Evolutionary conservation across 2,888 invertebrate genomes (phyloP), one percentile per base, ranked within the genome.

Genomic region (Erebia aethiops): DNA sequence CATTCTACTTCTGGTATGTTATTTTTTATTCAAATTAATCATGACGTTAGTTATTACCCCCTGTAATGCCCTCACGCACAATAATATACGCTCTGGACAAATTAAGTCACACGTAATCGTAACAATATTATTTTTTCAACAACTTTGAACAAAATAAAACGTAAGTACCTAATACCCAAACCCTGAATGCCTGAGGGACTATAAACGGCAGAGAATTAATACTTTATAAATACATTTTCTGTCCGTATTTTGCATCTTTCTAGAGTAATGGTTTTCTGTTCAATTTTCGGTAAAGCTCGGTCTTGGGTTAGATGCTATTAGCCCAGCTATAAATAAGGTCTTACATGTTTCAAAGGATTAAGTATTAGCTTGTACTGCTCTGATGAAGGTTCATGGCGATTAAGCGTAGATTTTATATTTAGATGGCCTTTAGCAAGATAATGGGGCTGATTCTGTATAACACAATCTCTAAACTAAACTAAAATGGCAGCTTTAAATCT

Each of bases 301-400:
- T 82, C 82, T 84, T 78, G 81, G 83, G 84, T 85, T 88, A 87
- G 87, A 80, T 85, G 86, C 87, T 87, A 88, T 89, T 89, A 91
- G 88, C 87, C 88, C 84, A 83, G 84, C 89, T 85, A 90, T 92
- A 92, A 92, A 92, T 92, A 91, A 91, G 87, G 88, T 86, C 85
- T 84, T 84, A 84, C 86, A 88, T 87, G 89, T 90, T 91, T 87
- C 74, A 88, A 85, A 84, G 90, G 92, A 91, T 91, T 90, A 88
- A 85, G 87, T 86, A 85, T 86, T 85, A 89, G 87, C 88, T 84
- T 89, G 88, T 87, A 84, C 82, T 83, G 80, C 83, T 82, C 83
- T 91, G 90, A 92, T 85, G 87, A 87, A 87, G 91, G 91, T 90
- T 85, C 80, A 67, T 64, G 43, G 70, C 73, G 73, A 76, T 74